A percentile compares a stretch with the other conserved stretches of the same genome.
Conservation (phyloP, 1,140 invertebrate genomes). For the Drosophila bifasciata region DNA sequence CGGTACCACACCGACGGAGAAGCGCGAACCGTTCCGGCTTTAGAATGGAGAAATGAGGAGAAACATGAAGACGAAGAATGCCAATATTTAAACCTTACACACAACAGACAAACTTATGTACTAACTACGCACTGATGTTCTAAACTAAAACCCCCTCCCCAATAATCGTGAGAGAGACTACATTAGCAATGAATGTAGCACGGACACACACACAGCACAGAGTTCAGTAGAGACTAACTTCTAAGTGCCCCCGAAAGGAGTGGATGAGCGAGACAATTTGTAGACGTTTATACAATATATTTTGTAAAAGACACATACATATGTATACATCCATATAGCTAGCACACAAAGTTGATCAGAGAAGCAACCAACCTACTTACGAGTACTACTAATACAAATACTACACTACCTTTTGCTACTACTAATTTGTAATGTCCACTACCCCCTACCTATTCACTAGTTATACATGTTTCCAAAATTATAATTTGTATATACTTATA, state of each 20-base stretch:
- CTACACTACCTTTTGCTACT: slow-evolving; percentile 74
- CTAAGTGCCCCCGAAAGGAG: slow-evolving; percentile 43
- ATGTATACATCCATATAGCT: slow-evolving; percentile 43
- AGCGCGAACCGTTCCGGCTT: slow-evolving; percentile 88
- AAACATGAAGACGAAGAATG: slow-evolving; percentile 40
- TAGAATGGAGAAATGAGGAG: slow-evolving; percentile 79
- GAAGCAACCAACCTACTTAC: slow-evolving; percentile 68
- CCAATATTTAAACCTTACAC: slow-evolving; percentile 53
- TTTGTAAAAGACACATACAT: slow-evolving; percentile 65
- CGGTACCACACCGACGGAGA: slow-evolving; percentile 86
- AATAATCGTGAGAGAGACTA: slow-evolving; percentile 40
- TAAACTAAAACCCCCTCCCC: slow-evolving; percentile 42
- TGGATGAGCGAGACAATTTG: slow-evolving; percentile 43
- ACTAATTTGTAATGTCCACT: slow-evolving; percentile 79
- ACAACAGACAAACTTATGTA: slow-evolving; percentile 40
- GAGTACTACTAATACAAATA: slow-evolving; percentile 73
- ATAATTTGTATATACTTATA: slow-evolving; percentile 81
- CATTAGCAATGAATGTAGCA: slow-evolving; percentile 69
- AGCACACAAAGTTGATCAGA: slow-evolving; percentile 71
- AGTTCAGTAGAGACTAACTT: slow-evolving; percentile 44
- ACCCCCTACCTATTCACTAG: slow-evolving; percentile 58
- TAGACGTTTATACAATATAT: slow-evolving; percentile 47
- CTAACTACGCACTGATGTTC: slow-evolving; percentile 77
- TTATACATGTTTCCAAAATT: slow-evolving; percentile 74
- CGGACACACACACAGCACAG: slow-evolving; percentile 28